Percentiles rank a stretch among this genome's conserved stretches.
These are phyloP conservation scores for Pristionchus exspectatus DNA, from an alignment of 2,888 invertebrate genomes.

Conservation along the genomic window DNA sequence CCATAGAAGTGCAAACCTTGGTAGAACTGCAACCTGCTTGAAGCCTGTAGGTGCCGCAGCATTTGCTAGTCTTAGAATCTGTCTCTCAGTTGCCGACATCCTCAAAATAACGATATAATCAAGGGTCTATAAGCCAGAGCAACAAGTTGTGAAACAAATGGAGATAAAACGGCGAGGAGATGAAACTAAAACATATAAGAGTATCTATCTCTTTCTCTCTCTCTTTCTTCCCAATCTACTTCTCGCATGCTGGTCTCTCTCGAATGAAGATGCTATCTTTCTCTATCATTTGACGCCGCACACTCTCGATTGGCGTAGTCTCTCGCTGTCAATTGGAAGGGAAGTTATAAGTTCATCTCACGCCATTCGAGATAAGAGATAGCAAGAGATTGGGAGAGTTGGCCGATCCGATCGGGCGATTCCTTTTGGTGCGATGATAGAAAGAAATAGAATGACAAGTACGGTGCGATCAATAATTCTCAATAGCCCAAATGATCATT, in stretches of 20 bases:
- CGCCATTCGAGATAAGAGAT: constrained; percentile 21
- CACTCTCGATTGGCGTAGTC: neutral
- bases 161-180: neutral
- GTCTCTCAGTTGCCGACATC: constrained; percentile 50
- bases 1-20: neutral
- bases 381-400: constrained; percentile 7
- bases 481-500: no score
- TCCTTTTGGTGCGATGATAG: neutral
- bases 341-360: constrained; percentile 36
- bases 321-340: neutral
- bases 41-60: neutral
- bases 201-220: neutral
- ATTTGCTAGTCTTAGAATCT: constrained; percentile 17
- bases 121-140: neutral
- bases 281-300: neutral
- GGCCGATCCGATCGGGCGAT: neutral
- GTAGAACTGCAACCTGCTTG: neutral
- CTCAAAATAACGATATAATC: neutral
- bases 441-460: neutral
- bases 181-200: neutral
- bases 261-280: neutral
- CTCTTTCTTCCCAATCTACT: neutral
- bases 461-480: no score
- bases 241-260: neutral
- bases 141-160: neutral